Conservation (phyloP, 1,140 invertebrate genomes). For the Megathymus violae region DNA sequence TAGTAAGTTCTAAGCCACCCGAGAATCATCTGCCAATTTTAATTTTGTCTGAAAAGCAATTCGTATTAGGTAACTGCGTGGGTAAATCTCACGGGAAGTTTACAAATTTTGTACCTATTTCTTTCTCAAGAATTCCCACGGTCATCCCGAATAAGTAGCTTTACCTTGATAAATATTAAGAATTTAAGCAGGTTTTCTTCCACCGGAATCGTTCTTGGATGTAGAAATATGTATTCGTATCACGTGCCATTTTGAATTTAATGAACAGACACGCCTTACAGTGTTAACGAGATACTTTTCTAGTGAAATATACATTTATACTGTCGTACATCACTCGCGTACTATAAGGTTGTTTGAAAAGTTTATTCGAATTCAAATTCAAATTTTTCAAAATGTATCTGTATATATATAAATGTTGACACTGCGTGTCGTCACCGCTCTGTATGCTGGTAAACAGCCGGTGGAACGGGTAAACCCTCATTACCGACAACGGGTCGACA, state of each 20-base stretch:
- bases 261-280: not conserved
- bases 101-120: conserved; percentile 34
- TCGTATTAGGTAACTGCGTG: conserved; percentile 37
- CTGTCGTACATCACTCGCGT: too few species aligned
- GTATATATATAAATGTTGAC: too few species aligned
- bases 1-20: conserved; percentile 13
- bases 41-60: conserved; percentile 33
- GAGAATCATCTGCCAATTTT: conserved; percentile 38
- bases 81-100: conserved; percentile 32
- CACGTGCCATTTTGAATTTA: conserved; percentile 22
- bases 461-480: too few species aligned
- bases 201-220: conserved; percentile 15
- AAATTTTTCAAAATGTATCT: too few species aligned
- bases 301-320: too few species aligned
- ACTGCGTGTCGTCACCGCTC: too few species aligned
- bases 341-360: too few species aligned
- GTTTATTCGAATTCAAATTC: too few species aligned
- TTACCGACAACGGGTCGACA: too few species aligned
- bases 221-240: conserved; percentile 9
- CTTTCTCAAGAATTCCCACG: conserved; percentile 28
- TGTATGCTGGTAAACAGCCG: too few species aligned
- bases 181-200: conserved; percentile 25
- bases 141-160: conserved; percentile 35
- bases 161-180: conserved; percentile 33
- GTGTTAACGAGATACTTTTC: conserved; percentile 2